Percentiles rank a stretch among this genome's conserved stretches.
phyloP scores from a whole-genome alignment of 2,888 invertebrate genomes.

The Priocnemis perturbator region DNA sequence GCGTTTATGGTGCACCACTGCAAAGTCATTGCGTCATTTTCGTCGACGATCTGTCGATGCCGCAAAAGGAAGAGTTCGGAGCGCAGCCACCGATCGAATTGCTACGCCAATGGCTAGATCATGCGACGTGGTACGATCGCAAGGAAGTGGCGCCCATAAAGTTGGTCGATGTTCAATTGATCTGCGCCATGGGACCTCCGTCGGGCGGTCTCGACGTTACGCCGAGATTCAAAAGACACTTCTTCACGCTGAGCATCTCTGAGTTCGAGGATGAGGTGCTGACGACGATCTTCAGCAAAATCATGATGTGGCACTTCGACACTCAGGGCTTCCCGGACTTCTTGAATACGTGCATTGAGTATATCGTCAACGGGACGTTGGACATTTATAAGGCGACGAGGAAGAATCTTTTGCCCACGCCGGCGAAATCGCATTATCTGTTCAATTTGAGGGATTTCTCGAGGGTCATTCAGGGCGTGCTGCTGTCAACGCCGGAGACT shows the following conservation, averaged over 20 bases:
- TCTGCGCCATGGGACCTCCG: constrained; percentile 92
- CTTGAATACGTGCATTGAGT: constrained; percentile 90
- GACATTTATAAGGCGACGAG: constrained; percentile 90
- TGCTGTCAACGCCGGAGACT: constrained; percentile 92
- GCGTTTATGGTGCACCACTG: constrained; percentile 73
- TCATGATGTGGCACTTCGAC: constrained; percentile 95
- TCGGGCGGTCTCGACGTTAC: constrained; percentile 90
- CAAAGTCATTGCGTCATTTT: constrained; percentile 90
- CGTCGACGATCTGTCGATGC: constrained; percentile 97
- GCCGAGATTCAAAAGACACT: constrained; percentile 88
- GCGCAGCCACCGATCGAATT: constrained; percentile 97
- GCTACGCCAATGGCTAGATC: constrained; percentile 92
- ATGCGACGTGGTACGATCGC: constrained; percentile 91
- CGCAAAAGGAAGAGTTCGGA: constrained; percentile 90
- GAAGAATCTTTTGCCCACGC: constrained; percentile 89
- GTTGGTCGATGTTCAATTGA: constrained; percentile 90
- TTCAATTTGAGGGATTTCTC: constrained; percentile 96
- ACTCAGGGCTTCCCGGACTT: constrained; percentile 93
- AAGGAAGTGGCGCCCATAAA: constrained; percentile 87
- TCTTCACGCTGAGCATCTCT: constrained; percentile 89
- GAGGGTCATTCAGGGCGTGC: constrained; percentile 92
- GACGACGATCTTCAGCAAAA: constrained; percentile 89
- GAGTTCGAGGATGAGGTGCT: constrained; percentile 92
- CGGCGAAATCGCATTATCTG: constrained; percentile 94
- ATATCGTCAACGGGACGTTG: constrained; percentile 90